Base-by-base conservation (phyloP, 2,888 invertebrate species). In the Alviniconcha strummeri region DNA sequence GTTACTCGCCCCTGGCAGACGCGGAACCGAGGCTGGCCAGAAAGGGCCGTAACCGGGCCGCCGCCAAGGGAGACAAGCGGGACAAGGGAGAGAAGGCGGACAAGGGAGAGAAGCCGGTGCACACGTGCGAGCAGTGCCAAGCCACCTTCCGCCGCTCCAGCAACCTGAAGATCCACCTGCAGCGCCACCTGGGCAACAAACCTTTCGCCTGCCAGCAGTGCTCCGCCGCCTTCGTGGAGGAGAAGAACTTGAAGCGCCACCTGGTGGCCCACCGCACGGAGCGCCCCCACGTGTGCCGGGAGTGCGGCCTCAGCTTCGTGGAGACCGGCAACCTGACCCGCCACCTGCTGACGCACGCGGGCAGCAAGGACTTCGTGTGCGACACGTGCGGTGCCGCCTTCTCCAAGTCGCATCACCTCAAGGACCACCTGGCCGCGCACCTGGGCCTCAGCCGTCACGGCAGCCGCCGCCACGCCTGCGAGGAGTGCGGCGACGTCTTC, bases 231-330 rank as follows among this genome's bases (percentile, higher is more conserved):
- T 78, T 78, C 52, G 64, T 78, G 64, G 64, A 64, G 78, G 78
- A 36, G 78, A 64, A 78, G 78, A 78, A 78, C 78, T 52, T 78
- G 36, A 78, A 64, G 64, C 64, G 78, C 11, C 78, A 78, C 78
- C 4, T 78, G 78, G 78, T 78, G 78, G 60, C 78, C 5, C 78
- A 78, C 78, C 8, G 60, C 9, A 60, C 60, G 13, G 78, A 78
- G 13, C 78, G 64, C 36, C 78, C 78, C 36, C 78, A 64, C 78
- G 64, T 64, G 19, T 78, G 78, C 7, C 36, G 0, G 15, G 78
- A 64, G 78, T 64, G 78, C 52, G 78, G 78, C 13, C 13, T 64
- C 52, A 15, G 60, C 36, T 78, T 78, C 52, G 78, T 78, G 78
- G 78, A 78, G 78, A 36, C 60, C 52, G 64, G 78, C 13, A 78